Percentiles rank a stretch among this genome's conserved stretches.
Evolutionary conservation across 2,888 invertebrate species (phyloP).

Genomic region (Cephus pygmeus): DNA sequence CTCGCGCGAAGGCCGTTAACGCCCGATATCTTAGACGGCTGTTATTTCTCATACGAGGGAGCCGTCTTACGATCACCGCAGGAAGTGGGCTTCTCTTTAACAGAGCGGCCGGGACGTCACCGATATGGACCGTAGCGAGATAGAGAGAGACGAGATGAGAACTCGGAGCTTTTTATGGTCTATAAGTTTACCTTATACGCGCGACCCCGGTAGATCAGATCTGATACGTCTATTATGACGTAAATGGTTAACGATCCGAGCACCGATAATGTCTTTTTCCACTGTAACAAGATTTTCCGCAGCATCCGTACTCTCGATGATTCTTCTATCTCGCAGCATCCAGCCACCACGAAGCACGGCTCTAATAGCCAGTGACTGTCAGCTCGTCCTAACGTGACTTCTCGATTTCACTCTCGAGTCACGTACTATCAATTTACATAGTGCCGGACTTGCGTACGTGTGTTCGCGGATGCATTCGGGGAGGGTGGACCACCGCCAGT

Average conservation of each 20-base stretch:
- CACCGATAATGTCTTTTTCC: background rate
- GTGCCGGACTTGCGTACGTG: background rate
- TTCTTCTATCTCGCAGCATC: background rate
- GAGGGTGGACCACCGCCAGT: slow-evolving; percentile 33
- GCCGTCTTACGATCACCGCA: slow-evolving; percentile 45
- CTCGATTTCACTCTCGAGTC: background rate
- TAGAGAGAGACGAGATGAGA: slow-evolving; percentile 2
- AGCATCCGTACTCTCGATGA: background rate
- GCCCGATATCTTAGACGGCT: slow-evolving; percentile 60
- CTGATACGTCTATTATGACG: slow-evolving; percentile 63
- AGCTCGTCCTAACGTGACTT: background rate
- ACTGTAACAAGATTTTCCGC: background rate
- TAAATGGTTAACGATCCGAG: slow-evolving; percentile 54
- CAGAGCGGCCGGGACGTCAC: background rate
- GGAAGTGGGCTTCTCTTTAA: background rate
- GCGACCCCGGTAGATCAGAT: slow-evolving; percentile 57
- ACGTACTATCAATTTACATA: background rate
- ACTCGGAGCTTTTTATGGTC: slow-evolving; percentile 61
- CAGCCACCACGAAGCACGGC: background rate
- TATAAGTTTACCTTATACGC: slow-evolving; percentile 57
- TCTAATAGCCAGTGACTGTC: background rate
- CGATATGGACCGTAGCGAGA: background rate
- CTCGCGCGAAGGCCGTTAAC: slow-evolving; percentile 60
- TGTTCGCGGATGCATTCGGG: background rate
- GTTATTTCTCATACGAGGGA: slow-evolving; percentile 63